phyloP scores from a whole-genome alignment of 1,140 invertebrate species.

The Diploscapter pachys region DNA sequence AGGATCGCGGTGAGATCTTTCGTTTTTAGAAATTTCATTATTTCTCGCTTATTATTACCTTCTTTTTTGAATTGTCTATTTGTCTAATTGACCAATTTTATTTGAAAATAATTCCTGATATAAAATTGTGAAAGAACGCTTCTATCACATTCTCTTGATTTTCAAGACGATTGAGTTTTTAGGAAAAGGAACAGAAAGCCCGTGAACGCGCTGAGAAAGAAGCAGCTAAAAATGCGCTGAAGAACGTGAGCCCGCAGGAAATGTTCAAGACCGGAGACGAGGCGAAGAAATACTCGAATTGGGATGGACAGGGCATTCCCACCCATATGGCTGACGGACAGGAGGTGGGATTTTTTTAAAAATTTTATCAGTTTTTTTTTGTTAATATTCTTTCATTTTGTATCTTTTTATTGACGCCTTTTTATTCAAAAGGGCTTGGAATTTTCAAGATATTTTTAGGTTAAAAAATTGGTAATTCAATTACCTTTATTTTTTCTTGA shows the following conservation, averaged over 20 bases:
- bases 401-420: background rate
- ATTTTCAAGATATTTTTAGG: background rate
- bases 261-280: slow-evolving; percentile 73
- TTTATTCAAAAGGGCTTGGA: slow-evolving; percentile 4
- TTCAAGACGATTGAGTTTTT: slow-evolving; percentile 2
- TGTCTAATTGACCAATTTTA: background rate
- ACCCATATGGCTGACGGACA: slow-evolving; percentile 86
- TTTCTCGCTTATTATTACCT: no score
- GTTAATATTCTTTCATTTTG: background rate
- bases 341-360: slow-evolving; percentile 63
- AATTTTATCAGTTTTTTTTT: slow-evolving; percentile 6
- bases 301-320: slow-evolving; percentile 87
- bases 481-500: background rate
- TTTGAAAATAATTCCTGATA: background rate
- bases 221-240: slow-evolving; percentile 69
- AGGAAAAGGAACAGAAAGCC: slow-evolving; percentile 60
- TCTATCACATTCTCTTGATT: background rate
- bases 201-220: slow-evolving; percentile 77
- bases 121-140: background rate
- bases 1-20: background rate
- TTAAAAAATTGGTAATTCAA: background rate
- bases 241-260: slow-evolving; percentile 76
- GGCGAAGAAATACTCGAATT: slow-evolving; percentile 86
- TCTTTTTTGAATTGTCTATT: no score
- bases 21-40: background rate